A percentile compares a stretch with the other conserved stretches of the same genome.
These are phyloP conservation scores for Diarsia dahlii DNA, from an alignment of 2,888 invertebrate genomes.

Conservation along the genomic window DNA sequence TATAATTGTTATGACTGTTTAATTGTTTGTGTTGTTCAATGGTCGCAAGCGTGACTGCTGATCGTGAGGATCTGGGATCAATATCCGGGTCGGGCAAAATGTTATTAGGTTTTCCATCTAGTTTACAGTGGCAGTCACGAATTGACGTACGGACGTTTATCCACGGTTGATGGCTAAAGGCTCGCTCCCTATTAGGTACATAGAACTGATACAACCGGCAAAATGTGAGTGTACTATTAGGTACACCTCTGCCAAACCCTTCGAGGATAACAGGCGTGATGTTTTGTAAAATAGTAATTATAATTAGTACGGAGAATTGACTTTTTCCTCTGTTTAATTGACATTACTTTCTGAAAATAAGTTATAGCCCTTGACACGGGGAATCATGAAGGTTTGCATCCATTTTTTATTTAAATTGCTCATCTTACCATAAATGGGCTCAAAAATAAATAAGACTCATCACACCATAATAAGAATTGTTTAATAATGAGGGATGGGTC, in stretches of 20 bases:
- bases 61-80: not conserved
- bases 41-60: not conserved
- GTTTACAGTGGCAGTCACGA: not conserved
- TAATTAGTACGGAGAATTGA: too few relatives aligned
- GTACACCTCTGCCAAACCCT: not conserved
- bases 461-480: not conserved
- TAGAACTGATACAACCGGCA: not conserved
- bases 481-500: not conserved
- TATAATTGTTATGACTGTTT: too few relatives aligned
- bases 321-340: not conserved
- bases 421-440: constrained; percentile 9
- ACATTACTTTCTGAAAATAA: not conserved
- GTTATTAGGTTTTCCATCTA: not conserved
- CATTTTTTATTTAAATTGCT: constrained; percentile 11
- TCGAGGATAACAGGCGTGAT: not conserved
- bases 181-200: not conserved
- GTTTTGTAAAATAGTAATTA: too few relatives aligned
- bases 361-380: constrained; percentile 3
- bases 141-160: too few relatives aligned
- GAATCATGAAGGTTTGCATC: not conserved
- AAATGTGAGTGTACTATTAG: not conserved
- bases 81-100: not conserved
- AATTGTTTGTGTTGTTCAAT: too few relatives aligned
- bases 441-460: constrained; percentile 1
- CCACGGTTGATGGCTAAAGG: not conserved